phyloP scores from a whole-genome alignment of 2,888 invertebrate genomes.

The Amblyjoppa fuscipennis region DNA sequence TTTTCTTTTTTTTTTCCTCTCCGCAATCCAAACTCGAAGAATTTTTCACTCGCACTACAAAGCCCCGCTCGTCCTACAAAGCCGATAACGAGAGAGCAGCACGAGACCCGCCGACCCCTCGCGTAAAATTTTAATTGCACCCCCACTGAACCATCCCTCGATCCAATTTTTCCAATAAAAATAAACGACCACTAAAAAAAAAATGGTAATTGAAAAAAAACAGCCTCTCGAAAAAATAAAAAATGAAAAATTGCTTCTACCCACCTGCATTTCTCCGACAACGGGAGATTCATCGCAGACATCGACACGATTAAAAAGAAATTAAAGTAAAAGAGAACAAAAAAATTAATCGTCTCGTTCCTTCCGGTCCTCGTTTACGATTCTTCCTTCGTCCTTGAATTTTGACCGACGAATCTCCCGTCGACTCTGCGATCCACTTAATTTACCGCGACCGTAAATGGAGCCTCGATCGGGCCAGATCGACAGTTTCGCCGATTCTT shows the following conservation, averaged over 20 bases:
- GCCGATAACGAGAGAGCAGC: background rate
- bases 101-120: constrained; percentile 24
- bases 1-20: background rate
- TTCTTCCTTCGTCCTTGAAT: background rate
- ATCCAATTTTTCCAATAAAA: constrained; percentile 16
- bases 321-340: constrained; percentile 6
- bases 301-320: constrained; percentile 70
- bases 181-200: background rate
- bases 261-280: constrained; percentile 82
- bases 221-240: background rate
- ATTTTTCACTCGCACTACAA: constrained; percentile 22
- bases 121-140: constrained; percentile 46
- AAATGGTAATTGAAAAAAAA: background rate
- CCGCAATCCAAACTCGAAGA: background rate
- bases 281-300: constrained; percentile 79
- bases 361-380: background rate
- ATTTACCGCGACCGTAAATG: too few relatives aligned
- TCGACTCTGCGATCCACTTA: too few relatives aligned
- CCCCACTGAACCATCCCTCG: too few relatives aligned
- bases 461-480: too few relatives aligned
- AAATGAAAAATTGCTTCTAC: constrained; percentile 60
- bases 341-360: background rate
- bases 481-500: too few relatives aligned
- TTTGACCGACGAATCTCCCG: background rate
- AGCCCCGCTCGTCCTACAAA: constrained; percentile 14